Evolutionary conservation across 2,797 vertebrate genomes (phyloP).

Genomic region (Coluber constrictor): DNA sequence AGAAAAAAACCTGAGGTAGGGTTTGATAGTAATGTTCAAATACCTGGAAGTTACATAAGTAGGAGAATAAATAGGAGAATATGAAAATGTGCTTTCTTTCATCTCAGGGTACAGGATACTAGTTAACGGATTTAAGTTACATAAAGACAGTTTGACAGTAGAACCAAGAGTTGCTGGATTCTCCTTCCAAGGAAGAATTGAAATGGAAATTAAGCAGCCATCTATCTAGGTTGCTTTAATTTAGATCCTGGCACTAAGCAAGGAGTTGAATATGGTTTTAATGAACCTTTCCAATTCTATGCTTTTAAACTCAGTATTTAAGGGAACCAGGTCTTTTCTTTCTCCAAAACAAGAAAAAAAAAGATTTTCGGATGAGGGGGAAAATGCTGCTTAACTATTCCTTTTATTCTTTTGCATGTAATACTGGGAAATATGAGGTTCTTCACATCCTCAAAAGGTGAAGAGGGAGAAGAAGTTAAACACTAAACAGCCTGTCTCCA

Average conservation of each 20-base stretch:
- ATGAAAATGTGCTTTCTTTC: neutral
- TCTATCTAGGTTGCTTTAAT: neutral
- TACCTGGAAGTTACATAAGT: neutral
- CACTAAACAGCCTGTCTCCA: neutral
- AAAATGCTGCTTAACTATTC: neutral
- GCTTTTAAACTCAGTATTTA: neutral
- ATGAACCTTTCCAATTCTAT: neutral
- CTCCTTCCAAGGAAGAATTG: neutral
- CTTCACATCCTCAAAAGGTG: neutral
- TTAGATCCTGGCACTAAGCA: neutral
- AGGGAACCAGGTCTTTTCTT: neutral
- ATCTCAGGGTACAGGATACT: neutral
- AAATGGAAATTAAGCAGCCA: neutral
- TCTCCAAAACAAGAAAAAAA: neutral
- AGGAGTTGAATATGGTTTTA: neutral
- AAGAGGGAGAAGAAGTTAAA: neutral
- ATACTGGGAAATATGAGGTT: neutral
- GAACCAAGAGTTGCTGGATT: neutral
- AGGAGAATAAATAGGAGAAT: neutral
- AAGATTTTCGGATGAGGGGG: fast-evolving
- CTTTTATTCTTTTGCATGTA: neutral
- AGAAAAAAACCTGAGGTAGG: neutral
- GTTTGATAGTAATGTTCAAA: neutral
- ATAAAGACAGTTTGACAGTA: neutral
- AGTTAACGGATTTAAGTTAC: neutral